Evolutionary conservation across 2,888 invertebrate species (phyloP), one percentile per base, ranked within the genome.

Genomic region (Rhyacophila evoluta): DNA sequence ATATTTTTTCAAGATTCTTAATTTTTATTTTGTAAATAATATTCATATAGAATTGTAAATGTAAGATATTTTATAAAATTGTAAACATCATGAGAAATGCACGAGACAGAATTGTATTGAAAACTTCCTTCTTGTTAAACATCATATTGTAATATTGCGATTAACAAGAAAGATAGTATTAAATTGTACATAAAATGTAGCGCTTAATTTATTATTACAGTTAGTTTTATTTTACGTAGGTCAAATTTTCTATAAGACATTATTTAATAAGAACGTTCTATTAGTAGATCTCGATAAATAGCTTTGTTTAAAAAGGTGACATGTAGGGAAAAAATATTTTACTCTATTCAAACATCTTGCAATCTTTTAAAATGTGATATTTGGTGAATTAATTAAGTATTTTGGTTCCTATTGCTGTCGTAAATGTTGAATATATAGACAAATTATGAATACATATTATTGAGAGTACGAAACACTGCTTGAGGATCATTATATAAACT

Each of bases 81-180:
- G 72, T 72, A 72, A 37, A 72, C 25, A 72, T 36, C 25, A 72
- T 37, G 37, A 55, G 25, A 39, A 72, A 78, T 78, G 78, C 78
- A 78, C 78, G 71, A 69, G 67, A 71, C 78, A 78, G 78, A 78
- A 78, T 78, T 78, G 78, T 74, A 70, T 69, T 55, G 29, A 67
- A 37, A 37, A 19, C 36, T 33, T 37, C 37, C 38, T 37, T 36
- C 72, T 72, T 72, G 72, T 36, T 27, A 36, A 72, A 33, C 33
- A 72, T 29, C 10, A 1, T 27, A 37, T 69, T n/a, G 6, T 15
- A 33, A 72, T 72, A 37, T 69, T 69, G 12, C 12, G 27, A 11
- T 28, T 29, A 33, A 69, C 69, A 69, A 69, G 69, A 69, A 28
- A 69, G 69, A 11, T n/a, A 69, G 28, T 29, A 29, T 68, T 8